A percentile compares a stretch with the other conserved stretches of the same genome.
Conservation (phyloP, 2,888 invertebrate species). For the Drosophila pegasa region DNA sequence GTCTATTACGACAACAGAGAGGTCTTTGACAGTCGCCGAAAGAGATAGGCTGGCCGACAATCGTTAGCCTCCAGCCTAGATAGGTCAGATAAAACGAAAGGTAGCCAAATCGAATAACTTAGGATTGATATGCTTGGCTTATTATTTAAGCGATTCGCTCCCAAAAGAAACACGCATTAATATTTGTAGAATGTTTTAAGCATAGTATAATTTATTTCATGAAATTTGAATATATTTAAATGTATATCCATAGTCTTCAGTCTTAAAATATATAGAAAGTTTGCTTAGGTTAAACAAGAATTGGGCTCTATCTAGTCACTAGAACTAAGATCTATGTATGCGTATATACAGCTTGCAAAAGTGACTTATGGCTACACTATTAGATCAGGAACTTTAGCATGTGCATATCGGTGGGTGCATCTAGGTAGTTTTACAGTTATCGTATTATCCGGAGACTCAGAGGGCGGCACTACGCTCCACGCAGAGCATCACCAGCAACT, state of each 20-base stretch:
- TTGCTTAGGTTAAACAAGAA: slow-evolving; percentile 39
- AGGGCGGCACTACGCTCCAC: slow-evolving; percentile 61
- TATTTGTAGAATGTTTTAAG: slow-evolving; percentile 60
- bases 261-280: slow-evolving; percentile 46
- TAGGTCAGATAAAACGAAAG: slow-evolving; percentile 1
- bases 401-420: slow-evolving; percentile 47
- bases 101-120: slow-evolving; percentile 4
- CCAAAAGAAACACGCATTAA: slow-evolving; percentile 32
- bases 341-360: slow-evolving; percentile 44
- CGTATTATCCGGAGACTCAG: slow-evolving; percentile 23
- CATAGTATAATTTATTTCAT: slow-evolving; percentile 57
- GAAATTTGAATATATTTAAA: slow-evolving; percentile 16
- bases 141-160: too few species aligned
- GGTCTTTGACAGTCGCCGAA: slow-evolving; percentile 47
- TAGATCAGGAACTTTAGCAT: slow-evolving; percentile 71
- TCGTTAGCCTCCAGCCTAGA: neutral
- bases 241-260: slow-evolving; percentile 37
- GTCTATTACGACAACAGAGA: slow-evolving; percentile 11
- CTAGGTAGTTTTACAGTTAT: slow-evolving; percentile 8
- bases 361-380: slow-evolving; percentile 49
- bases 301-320: slow-evolving; percentile 24
- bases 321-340: slow-evolving; percentile 21
- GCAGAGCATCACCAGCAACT: slow-evolving; percentile 77
- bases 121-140: slow-evolving; percentile 8
- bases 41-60: too few species aligned